phyloP scores from a whole-genome alignment of 2,113 vertebrate genomes.

The Mus spicilegus region DNA sequence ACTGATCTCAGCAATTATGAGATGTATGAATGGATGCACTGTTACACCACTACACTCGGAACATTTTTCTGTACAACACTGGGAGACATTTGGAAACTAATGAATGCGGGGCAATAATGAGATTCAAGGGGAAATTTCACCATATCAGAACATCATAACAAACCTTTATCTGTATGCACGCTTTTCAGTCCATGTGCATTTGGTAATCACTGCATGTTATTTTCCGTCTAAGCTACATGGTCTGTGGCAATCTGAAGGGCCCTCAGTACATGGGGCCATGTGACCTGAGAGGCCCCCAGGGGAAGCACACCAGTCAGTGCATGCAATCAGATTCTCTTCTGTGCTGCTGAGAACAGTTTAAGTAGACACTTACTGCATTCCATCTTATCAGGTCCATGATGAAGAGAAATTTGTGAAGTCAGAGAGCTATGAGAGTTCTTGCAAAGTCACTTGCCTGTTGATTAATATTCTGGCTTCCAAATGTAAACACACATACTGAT shows the following conservation, averaged over 20 bases:
- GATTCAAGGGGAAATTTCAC: conserved; percentile 1
- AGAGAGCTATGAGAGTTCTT: conserved; percentile 24
- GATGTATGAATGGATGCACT: background rate
- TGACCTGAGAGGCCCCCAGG: background rate
- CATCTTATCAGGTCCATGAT: background rate
- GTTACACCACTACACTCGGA: background rate
- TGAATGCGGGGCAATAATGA: background rate
- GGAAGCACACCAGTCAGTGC: background rate
- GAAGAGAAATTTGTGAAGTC: conserved; percentile 50
- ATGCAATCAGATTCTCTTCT: background rate
- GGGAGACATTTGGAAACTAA: conserved; percentile 31
- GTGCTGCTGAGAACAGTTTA: conserved; percentile 42
- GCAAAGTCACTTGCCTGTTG: background rate
- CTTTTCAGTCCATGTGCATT: background rate
- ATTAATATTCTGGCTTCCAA: conserved; percentile 47
- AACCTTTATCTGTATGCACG: background rate
- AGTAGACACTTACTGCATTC: background rate
- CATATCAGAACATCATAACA: conserved; percentile 6
- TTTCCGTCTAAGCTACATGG: conserved; percentile 47
- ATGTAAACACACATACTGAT: background rate
- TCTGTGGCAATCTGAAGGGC: conserved; percentile 27
- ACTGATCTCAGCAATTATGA: background rate
- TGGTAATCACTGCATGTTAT: conserved; percentile 15
- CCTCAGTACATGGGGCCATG: background rate
- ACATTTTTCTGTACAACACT: background rate